These are phyloP conservation scores for Hypsopygia costalis DNA, from an alignment of 2,888 invertebrate species.

Conservation along the genomic window DNA sequence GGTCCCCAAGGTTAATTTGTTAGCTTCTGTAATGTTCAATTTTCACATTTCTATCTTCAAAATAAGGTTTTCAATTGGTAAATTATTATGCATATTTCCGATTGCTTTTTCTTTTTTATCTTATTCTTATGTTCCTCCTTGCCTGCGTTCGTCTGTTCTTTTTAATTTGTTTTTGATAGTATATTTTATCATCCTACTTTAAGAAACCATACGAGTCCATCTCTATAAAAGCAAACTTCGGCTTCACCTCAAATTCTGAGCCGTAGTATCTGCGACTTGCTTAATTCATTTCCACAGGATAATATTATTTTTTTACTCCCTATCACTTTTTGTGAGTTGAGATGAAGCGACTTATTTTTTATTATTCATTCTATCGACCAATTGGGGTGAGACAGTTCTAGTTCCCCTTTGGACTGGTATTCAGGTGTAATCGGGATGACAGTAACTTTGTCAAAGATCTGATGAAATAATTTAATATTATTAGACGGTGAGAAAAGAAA, in stretches of 20 bases:
- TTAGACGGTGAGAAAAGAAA: too few species aligned
- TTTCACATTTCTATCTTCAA: too few species aligned
- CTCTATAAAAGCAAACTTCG: constrained; percentile 24
- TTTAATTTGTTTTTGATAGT: too few species aligned
- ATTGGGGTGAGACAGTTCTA: constrained; percentile 66
- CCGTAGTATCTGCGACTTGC: constrained; percentile 70
- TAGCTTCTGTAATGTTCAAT: too few species aligned
- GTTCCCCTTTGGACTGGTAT: constrained; percentile 49
- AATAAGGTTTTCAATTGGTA: too few species aligned
- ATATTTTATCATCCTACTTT: too few species aligned
- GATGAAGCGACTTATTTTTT: constrained; percentile 71
- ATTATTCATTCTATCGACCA: constrained; percentile 52
- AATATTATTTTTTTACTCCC: constrained; percentile 80
- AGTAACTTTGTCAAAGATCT: constrained; percentile 30
- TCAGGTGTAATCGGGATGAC: constrained; percentile 64
- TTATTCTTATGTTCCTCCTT: too few species aligned
- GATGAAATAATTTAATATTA: constrained; percentile 2
- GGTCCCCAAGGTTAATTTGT: too few species aligned
- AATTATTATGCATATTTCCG: too few species aligned
- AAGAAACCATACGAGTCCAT: constrained; percentile 9
- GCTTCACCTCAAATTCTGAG: constrained; percentile 36
- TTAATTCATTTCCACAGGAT: constrained; percentile 80
- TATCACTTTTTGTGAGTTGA: constrained; percentile 64
- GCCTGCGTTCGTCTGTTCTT: too few species aligned
- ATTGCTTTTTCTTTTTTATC: too few species aligned